Base-by-base conservation (phyloP, 2,113 vertebrate species). In the Oreochromis aureus region DNA sequence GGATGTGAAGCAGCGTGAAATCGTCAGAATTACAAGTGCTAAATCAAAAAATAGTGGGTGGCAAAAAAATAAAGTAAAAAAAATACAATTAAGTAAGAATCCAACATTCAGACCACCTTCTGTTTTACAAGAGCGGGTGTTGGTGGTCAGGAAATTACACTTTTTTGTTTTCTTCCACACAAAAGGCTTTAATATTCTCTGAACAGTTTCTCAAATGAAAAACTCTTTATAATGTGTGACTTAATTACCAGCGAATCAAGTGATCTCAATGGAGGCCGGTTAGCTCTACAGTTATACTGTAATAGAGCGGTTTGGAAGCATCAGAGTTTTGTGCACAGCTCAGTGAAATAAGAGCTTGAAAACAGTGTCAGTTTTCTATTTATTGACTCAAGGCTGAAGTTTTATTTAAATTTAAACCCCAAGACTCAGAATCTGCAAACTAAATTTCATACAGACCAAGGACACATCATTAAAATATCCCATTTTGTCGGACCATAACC, bases 41-140 rank as follows among this genome's bases (percentile, higher is more conserved):
- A 0, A 34, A 78, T 78, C 46, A 51, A n/a, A 48, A 53, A 51
- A 0, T 78, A 78, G 73, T 78, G 71, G 44, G 71, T 78, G 71
- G 71, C 44, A 51, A 78, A 78, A 48, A 51, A 78, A 8, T 19
- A 19, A 48, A 76, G 39, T 30, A n/a, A 51, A 32, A 32, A 11
- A 32, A 78, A 1, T 53, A 78, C 18, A 32, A 51, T 48, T 32
- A 78, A 32, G 11, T 53, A 34, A 53, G 73, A 78, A 51, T 78
- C 46, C 27, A 78, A 9, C 27, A 78, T 32, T 78, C 73, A n/a
- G 73, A 53, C 73, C 73, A 78, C 73, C 76, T 55, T 15, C 76
- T 55, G 76, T 55, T 54, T 55, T 80, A 54, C 32, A 10, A 56
- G 19, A 39, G 18, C 4, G 24, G 46, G 30, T 80, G 30, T 39